Evolutionary conservation across 2,113 vertebrate species (phyloP).

Genomic region (Mandrillus leucophaeus): DNA sequence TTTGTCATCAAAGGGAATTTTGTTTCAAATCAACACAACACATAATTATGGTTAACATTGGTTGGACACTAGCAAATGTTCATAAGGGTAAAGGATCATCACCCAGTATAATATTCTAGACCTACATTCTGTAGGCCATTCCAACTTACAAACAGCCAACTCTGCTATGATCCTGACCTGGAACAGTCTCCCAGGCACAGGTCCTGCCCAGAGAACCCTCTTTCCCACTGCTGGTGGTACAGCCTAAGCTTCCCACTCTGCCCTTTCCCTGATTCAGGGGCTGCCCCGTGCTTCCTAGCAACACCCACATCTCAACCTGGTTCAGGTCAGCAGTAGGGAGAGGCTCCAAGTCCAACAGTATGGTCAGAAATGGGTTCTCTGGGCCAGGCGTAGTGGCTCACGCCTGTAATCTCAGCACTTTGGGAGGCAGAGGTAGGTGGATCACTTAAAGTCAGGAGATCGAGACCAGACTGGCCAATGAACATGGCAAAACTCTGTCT

Average conservation of each 20-base stretch:
- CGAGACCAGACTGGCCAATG: too few species aligned
- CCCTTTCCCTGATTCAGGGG: neutral
- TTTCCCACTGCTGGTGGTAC: neutral
- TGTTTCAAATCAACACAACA: neutral
- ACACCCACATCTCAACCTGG: rapidly evolving
- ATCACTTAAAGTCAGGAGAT: too few species aligned
- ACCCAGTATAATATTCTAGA: too few species aligned
- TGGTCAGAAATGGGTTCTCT: neutral
- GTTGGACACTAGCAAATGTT: too few species aligned
- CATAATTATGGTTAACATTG: neutral
- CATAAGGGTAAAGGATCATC: neutral
- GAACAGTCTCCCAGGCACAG: neutral
- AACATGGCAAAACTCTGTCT: too few species aligned
- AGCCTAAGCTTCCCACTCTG: too few species aligned
- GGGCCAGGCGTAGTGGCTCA: too few species aligned
- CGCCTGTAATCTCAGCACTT: too few species aligned
- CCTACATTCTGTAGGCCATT: rapidly evolving
- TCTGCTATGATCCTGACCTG: neutral
- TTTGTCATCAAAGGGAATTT: neutral
- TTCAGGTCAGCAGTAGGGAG: too few species aligned
- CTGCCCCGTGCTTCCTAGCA: neutral
- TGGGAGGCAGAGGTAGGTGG: too few species aligned
- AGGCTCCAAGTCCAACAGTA: rapidly evolving
- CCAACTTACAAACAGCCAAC: neutral
- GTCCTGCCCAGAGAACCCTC: too few species aligned